Base-by-base conservation (phyloP, 2,113 vertebrate genomes). In the Spea bombifrons region DNA sequence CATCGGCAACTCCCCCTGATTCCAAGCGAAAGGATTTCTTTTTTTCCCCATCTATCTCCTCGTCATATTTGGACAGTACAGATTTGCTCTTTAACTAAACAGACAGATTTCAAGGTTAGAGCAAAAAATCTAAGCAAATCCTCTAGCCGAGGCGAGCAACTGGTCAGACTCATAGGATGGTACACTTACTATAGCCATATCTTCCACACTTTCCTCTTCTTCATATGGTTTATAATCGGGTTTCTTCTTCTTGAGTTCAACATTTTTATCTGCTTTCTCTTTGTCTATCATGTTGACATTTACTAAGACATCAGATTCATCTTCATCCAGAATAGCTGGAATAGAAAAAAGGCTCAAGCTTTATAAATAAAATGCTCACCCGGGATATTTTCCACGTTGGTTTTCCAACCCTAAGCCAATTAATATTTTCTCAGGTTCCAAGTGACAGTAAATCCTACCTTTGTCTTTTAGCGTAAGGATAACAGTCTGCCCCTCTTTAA, bases 391-490 rank as follows among this genome's bases (percentile, higher is more conserved):
- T 6, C 50, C 50, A 1, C 1, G 9, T 1, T 52, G 6, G 30
- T 52, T 52, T 1, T 1, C 6, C 1, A 52, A 52, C 50, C 50
- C 6, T 52, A 52, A 52, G 50, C 6, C 50, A 52, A 52, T 52
- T 7, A 52, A 7, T 52, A 52, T 6, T 7, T 52, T 52, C 50
- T 52, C 6, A 59, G 1, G 55, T 10, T 12, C 7, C 15, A 9
- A 59, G 55, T 7, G 16, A 57, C 9, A 10, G 10, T 17, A 0
- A n/a, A 0, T 0, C 78, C 45, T n/a, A 93, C 96, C 95, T 91
- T 96, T 95, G 87, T 97, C 96, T 82, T 97, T 86, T 0, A 98
- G 89, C 3, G 96, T 97, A 67, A 98, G 88, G 76, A 97, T 88
- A 44, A 97, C 74, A 0, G 91, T 94, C 67, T 96, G 86, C 1